Percentiles rank a stretch among this genome's conserved stretches.
Evolutionary conservation across 2,888 invertebrate species (phyloP).

Genomic region (Drosophila atroscutellata): DNA sequence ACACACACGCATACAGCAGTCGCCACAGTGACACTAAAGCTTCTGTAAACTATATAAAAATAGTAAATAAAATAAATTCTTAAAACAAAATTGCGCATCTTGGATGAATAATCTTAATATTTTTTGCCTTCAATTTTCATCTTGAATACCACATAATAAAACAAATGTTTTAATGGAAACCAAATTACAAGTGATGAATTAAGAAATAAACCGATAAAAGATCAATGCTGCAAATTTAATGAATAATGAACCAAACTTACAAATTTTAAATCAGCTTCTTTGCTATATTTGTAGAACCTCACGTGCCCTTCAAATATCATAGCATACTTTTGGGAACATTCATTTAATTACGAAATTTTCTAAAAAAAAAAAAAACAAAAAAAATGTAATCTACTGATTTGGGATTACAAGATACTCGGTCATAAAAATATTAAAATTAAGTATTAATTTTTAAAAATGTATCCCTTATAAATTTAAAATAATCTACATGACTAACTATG

Average conservation of each 20-base stretch:
- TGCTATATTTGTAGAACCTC: not conserved
- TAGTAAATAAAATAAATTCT: not conserved
- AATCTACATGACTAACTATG: not conserved
- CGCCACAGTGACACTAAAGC: slow-evolving; percentile 18
- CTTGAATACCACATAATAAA: not conserved
- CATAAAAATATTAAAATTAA: not conserved
- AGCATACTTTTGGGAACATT: slow-evolving; percentile 5
- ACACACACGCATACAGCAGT: slow-evolving; percentile 23
- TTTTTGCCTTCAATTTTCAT: not conserved
- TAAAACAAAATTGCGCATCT: not conserved
- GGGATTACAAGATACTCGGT: not conserved
- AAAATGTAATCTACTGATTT: not conserved
- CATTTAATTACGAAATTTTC: not conserved
- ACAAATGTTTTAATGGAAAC: not conserved
- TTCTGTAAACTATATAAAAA: not conserved
- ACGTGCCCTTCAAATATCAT: not conserved
- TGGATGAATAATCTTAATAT: not conserved
- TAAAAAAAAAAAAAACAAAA: not conserved
- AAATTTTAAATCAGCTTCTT: not conserved
- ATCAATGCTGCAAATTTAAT: not conserved
- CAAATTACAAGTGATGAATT: not conserved
- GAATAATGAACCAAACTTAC: not conserved
- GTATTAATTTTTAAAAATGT: not conserved
- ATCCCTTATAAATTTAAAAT: not conserved
- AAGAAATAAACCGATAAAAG: not conserved